Base-by-base conservation (phyloP, 2,888 invertebrate genomes). In the Lepidocyrtinus sp. region DNA sequence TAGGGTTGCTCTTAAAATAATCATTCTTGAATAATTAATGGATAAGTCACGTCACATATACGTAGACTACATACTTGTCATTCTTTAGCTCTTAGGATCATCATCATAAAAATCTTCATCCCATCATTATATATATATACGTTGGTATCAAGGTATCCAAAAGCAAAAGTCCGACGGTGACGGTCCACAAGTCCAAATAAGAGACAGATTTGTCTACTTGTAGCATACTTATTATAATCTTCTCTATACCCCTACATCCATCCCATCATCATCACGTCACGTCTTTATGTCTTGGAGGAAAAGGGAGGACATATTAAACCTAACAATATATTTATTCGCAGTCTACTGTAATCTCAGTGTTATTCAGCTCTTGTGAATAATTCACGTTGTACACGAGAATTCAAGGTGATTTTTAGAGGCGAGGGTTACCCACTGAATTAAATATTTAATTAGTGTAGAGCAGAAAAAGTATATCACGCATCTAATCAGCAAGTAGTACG, bases 251-350 rank as follows among this genome's bases (percentile, higher is more conserved):
- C n/a, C n/a, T n/a, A n/a, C n/a, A n/a, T n/a, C n/a, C n/a, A n/a
- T n/a, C n/a, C n/a, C n/a, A n/a, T n/a, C 12, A 36, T 12, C 5
- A 36, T 36, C 36, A 36, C 36, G 36, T 36, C 36, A 36, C 25
- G 12, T 22, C 24, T 45, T 72, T 50, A 69, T 70, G 69, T 70
- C 76, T 76, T 76, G 76, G 55, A 76, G 76, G 63, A 76, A 75
- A 76, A 77, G 77, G 64, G 77, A 77, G 77, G 77, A 71, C 75
- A 76, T 46, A 65, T 59, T 21, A 27, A 36, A n/a, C n/a, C n/a
- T n/a, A n/a, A n/a, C n/a, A n/a, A n/a, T n/a, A n/a, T n/a, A n/a
- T n/a, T n/a, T n/a, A n/a, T n/a, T n/a, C n/a, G n/a, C n/a, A n/a
- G n/a, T n/a, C n/a, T n/a, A n/a, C n/a, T n/a, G n/a, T n/a, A 12